Percentiles rank a stretch among this genome's conserved stretches.
Evolutionary conservation across 1,140 invertebrate genomes (phyloP).

Genomic region (Drosophila burlai): DNA sequence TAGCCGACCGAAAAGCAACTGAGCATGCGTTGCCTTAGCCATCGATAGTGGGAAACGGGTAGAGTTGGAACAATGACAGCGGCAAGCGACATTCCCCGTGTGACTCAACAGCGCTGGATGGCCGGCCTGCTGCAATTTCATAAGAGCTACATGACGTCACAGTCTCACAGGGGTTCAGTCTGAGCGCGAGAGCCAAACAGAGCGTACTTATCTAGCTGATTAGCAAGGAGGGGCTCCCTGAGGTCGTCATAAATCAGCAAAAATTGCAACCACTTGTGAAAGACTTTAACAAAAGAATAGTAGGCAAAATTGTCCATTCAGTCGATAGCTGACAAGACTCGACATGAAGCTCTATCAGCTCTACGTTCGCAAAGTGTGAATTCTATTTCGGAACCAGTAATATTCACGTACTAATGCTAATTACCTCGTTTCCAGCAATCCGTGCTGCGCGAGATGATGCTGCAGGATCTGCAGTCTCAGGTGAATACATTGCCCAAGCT

Average conservation of each 20-base stretch:
- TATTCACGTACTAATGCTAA: not conserved
- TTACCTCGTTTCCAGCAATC: constrained; percentile 67
- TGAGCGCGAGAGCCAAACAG: not conserved
- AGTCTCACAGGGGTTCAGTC: not conserved
- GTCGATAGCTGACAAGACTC: constrained; percentile 8
- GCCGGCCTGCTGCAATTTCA: constrained; percentile 41
- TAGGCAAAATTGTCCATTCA: not conserved
- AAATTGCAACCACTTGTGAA: constrained; percentile 48
- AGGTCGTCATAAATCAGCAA: constrained; percentile 3
- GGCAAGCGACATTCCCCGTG: constrained; percentile 12
- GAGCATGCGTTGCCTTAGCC: not conserved
- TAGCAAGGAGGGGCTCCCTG: constrained; percentile 10
- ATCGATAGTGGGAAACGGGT: not conserved
- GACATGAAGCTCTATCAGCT: constrained; percentile 54
- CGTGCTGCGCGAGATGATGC: constrained; percentile 70
- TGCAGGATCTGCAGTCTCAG: constrained; percentile 66
- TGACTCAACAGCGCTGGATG: constrained; percentile 26
- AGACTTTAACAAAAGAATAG: constrained; percentile 12
- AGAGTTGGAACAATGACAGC: not conserved
- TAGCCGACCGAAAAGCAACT: constrained; percentile 9
- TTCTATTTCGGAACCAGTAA: not conserved
- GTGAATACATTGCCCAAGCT: constrained; percentile 68
- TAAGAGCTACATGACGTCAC: constrained; percentile 46
- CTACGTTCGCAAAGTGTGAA: constrained; percentile 37
- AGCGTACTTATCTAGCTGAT: constrained; percentile 20